Evolutionary conservation across 2,113 vertebrate species (phyloP).

Genomic region (Actenoides lindsayi): DNA sequence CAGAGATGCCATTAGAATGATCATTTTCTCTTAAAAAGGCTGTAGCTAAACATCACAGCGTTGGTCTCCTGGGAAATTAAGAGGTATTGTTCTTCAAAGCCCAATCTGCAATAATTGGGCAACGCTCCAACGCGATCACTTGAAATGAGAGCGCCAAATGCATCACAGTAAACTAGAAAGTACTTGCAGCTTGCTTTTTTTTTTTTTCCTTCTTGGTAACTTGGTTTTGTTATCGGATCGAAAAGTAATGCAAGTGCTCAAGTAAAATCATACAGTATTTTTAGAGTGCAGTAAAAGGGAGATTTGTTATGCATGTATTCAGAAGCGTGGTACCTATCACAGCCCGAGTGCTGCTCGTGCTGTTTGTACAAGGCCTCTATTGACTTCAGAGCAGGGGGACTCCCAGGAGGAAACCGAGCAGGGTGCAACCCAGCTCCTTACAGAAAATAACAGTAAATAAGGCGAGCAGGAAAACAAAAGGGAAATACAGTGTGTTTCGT

Average conservation of each 20-base stretch:
- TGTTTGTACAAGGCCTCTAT: background rate
- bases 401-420: conserved; percentile 14
- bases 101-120: background rate
- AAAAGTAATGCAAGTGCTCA: background rate
- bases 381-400: background rate
- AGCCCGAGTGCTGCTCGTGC: background rate
- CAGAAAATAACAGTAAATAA: background rate
- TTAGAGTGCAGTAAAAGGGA: background rate
- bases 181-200: background rate
- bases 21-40: background rate
- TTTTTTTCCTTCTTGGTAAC: background rate
- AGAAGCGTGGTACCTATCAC: background rate
- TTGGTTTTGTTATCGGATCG: background rate
- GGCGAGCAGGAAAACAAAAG: background rate
- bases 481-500: background rate
- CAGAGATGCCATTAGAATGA: rapidly evolving
- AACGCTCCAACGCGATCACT: background rate
- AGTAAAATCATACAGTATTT: background rate
- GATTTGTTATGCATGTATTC: conserved; percentile 37
- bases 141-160: background rate
- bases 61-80: background rate
- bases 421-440: background rate
- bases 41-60: background rate
- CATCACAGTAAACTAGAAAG: background rate
- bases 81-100: conserved; percentile 1